phyloP scores from a whole-genome alignment of 2,888 invertebrate genomes.

The Eudemis profundana region DNA sequence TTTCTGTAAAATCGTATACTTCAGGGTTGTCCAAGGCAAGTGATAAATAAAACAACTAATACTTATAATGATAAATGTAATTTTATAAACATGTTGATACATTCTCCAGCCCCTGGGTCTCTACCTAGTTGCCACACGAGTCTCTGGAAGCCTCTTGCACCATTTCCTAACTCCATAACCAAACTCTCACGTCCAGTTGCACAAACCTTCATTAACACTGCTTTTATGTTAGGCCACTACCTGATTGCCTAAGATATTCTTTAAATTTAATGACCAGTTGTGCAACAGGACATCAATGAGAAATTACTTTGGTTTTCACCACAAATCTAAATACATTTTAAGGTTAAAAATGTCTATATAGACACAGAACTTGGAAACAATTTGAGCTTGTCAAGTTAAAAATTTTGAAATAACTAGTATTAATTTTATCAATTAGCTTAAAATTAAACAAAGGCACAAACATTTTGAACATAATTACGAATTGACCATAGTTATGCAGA shows the following conservation, averaged over 20 bases:
- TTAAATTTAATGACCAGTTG: neutral
- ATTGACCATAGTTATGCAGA: too few species aligned
- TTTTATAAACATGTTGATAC: conserved; percentile 37
- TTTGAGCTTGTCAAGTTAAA: conserved; percentile 13
- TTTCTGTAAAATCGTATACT: too few species aligned
- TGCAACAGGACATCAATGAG: neutral
- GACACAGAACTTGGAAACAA: neutral
- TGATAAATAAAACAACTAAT: conserved; percentile 23
- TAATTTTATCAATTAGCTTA: conserved; percentile 19
- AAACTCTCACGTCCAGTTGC: neutral
- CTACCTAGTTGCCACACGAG: conserved; percentile 73
- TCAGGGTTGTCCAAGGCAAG: neutral
- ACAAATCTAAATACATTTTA: conserved; percentile 12
- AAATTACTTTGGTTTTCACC: neutral
- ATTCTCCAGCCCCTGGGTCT: conserved; percentile 15
- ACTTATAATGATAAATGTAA: conserved; percentile 40
- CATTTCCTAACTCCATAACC: neutral
- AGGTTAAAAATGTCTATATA: conserved; percentile 1
- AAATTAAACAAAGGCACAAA: conserved; percentile 39
- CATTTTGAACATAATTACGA: conserved; percentile 35
- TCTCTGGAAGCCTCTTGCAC: conserved; percentile 63
- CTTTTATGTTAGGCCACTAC: neutral
- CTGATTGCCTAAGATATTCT: too few species aligned
- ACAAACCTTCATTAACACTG: neutral
- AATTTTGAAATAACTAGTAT: conserved; percentile 9